Conservation (phyloP, 2,888 invertebrate genomes). For the Platycheirus rosarum region DNA sequence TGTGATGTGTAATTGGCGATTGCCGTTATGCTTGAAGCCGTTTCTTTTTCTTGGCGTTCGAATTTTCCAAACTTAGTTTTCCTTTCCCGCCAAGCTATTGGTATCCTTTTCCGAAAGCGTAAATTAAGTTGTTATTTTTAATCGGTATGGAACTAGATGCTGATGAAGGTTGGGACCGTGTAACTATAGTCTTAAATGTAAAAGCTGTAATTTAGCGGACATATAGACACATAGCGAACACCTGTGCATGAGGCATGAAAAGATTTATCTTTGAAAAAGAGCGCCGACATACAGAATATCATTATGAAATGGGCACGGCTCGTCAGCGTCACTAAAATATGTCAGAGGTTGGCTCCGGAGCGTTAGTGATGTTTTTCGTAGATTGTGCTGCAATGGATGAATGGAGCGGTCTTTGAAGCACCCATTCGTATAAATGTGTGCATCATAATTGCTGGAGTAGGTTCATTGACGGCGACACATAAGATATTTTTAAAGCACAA, state of each 20-base stretch:
- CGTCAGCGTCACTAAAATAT: constrained; percentile 46
- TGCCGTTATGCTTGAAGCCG: constrained; percentile 34
- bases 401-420: neutral
- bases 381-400: constrained; percentile 11
- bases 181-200: constrained; percentile 38
- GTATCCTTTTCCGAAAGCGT: constrained; percentile 46
- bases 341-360: constrained; percentile 30
- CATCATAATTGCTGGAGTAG: no score
- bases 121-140: constrained; percentile 66
- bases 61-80: neutral
- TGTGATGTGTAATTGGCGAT: constrained; percentile 51
- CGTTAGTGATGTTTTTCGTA: constrained; percentile 20
- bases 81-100: neutral
- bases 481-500: no score
- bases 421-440: neutral
- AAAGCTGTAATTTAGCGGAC: constrained; percentile 57
- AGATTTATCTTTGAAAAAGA: constrained; percentile 51
- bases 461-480: no score
- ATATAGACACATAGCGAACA: constrained; percentile 40
- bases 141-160: constrained; percentile 51
- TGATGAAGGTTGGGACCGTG: constrained; percentile 32
- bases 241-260: constrained; percentile 50
- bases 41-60: constrained; percentile 6
- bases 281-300: constrained; percentile 51
- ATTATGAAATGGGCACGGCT: constrained; percentile 57